Evolutionary conservation across 2,797 vertebrate genomes (phyloP).

Genomic region (Hemitrygon akajei): DNA sequence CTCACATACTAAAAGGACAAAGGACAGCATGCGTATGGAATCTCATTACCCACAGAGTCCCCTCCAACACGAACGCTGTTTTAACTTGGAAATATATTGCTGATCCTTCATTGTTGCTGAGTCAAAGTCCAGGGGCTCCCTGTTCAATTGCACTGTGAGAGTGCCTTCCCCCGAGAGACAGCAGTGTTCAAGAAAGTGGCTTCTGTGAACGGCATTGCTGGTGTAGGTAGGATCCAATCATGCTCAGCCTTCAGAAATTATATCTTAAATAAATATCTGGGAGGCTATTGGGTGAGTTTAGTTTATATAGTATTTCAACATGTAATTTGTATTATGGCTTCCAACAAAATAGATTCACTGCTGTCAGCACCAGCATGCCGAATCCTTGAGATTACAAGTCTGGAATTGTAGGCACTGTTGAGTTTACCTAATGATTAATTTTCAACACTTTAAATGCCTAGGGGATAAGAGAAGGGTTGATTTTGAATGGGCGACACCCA

Average conservation of each 20-base stretch:
- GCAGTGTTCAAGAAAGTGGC: no score
- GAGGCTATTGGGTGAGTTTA: background rate
- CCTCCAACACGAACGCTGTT: no score
- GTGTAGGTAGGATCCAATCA: background rate
- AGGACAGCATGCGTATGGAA: no score
- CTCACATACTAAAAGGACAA: no score
- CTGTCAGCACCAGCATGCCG: background rate
- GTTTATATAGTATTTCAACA: slow-evolving; percentile 15
- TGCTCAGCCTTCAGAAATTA: background rate
- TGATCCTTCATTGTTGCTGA: no score
- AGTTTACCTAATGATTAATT: background rate
- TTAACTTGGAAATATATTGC: no score
- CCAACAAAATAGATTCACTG: background rate
- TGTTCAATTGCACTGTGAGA: no score
- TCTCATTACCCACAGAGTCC: no score
- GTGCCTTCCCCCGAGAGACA: no score
- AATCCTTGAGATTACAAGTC: background rate
- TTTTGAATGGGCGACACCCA: background rate
- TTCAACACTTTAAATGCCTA: background rate
- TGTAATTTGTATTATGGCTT: background rate
- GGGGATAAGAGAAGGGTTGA: background rate
- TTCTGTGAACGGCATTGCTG: background rate
- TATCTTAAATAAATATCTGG: background rate
- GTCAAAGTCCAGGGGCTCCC: no score
- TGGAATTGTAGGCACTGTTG: background rate